phyloP scores from a whole-genome alignment of 1,140 invertebrate genomes.

The Plodia interpunctella region DNA sequence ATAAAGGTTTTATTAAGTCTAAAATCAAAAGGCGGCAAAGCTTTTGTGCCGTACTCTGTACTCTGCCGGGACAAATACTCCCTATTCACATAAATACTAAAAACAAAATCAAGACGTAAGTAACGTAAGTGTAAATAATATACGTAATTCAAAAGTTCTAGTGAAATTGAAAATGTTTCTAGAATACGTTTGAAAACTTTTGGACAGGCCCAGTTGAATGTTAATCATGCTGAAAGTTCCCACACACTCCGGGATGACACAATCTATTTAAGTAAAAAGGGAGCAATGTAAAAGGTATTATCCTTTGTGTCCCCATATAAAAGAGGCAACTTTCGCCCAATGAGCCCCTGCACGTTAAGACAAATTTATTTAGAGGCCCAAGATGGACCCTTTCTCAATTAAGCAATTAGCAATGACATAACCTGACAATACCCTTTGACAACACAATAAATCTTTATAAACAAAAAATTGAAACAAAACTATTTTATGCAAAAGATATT shows the following conservation, averaged over 20 bases:
- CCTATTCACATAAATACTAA: no score
- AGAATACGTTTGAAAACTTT: background rate
- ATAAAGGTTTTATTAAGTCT: no score
- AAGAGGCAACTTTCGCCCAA: constrained; percentile 20
- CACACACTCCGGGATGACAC: background rate
- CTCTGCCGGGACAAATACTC: no score
- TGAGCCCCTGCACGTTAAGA: constrained; percentile 28
- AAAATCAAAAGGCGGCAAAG: no score
- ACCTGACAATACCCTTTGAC: constrained; percentile 31
- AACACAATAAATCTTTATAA: no score
- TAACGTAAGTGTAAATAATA: no score
- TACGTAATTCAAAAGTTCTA: background rate
- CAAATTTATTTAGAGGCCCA: constrained; percentile 34
- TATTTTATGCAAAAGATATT: no score
- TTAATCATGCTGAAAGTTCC: background rate
- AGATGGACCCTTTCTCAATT: constrained; percentile 36
- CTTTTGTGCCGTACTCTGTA: no score
- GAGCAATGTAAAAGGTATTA: constrained; percentile 24
- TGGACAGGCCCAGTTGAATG: background rate
- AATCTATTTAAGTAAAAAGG: constrained; percentile 22
- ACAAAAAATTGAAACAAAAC: no score
- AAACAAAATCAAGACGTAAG: no score
- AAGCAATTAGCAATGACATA: constrained; percentile 34
- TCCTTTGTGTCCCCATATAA: constrained; percentile 19
- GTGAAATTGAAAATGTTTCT: background rate